Evolutionary conservation across 2,888 invertebrate species (phyloP), one percentile per base, ranked within the genome.

Genomic region (Gari tellinella): DNA sequence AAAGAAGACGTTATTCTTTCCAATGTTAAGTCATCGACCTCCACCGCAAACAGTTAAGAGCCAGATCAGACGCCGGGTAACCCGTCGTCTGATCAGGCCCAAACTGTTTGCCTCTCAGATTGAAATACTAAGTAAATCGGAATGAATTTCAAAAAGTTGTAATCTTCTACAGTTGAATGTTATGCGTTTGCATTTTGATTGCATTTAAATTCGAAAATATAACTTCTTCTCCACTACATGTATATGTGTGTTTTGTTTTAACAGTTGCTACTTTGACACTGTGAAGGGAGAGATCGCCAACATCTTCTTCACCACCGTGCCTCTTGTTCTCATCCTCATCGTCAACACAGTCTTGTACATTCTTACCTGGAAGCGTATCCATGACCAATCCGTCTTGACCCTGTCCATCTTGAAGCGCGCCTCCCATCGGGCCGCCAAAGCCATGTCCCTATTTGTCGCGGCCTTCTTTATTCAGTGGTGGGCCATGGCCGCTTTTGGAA

Each of bases 381-480:
- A 64, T 17, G 65, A 72, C 25, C 78, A 78, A 48, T 43, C 58
- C 14, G 31, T 57, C n/a, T 26, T 49, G 12, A 60, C 72, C n/a
- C 56, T 63, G 14, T 12, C 46, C 0, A 43, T 60, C 5, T 37
- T 77, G 46, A 65, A 63, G 31, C 37, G 41, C 17, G 73, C 73
- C 1, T 66, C 74, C 8, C 81, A 81, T 48, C 68, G 72, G 12
- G 79, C 76, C n/a, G 81, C 81, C 15, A 55, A 67, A 19, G 74
- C 72, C 26, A 81, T 81, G 81, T 76, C 79, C 1, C 48, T 81
- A 45, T 79, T 81, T n/a, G 81, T 81, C 0, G 55, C 63, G 12
- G 81, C 76, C 1, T 81, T 79, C 58, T 79, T 81, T 31, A 61
- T 79, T 14, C 81, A 81, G 51, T 81, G 81, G 81, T 79, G 76